Evolutionary conservation across 2,797 vertebrate species (phyloP), one percentile per base, ranked within the genome.

Genomic region (Lagocephalus sceleratus): DNA sequence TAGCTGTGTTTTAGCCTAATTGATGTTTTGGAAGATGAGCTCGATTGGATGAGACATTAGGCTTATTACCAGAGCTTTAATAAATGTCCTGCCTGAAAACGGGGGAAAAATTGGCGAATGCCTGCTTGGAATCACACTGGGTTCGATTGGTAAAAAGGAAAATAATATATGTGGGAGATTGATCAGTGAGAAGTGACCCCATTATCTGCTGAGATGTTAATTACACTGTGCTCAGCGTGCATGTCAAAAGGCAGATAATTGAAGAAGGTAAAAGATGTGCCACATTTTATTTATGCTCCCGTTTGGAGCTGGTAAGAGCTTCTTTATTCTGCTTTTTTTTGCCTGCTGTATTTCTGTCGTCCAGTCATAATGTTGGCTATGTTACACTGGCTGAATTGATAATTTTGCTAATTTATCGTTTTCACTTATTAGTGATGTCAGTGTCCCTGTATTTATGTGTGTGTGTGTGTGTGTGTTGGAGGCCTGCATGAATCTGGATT

Each of bases 181-280:
- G 91, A 91, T 92, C 90, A 90, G 88, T 87, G 87, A 87, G 85
- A 78, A 87, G 86, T 83, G 87, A 91, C 87, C 91, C 90, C 90
- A 92, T 92, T 91, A 92, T 91, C 90, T 91, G 84, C 84, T 82
- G 84, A 88, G 88, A 87, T 92, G 90, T 91, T 92, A 91, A 92
- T 91, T 91, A 90, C 88, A 90, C 86, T 82, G 72, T 79, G 87
- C 89, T 90, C 87, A 79, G 88, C 89, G 88, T 87, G 87, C 81
- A 85, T 89, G 91, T 92, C 90, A 91, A 89, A 92, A 87, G 88
- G 83, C 75, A 78, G 86, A 90, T 92, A 91, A 92, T 90, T 91
- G 89, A 91, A 84, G 88, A 90, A 91, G 88, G 88, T 91, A 87
- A 89, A 91, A 90, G 82, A 90, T 85, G 86, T 84, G 82, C 75